Percentiles rank a stretch among this genome's conserved stretches.
Conservation (phyloP, 2,888 invertebrate species). For the Pherbina coryleti region DNA sequence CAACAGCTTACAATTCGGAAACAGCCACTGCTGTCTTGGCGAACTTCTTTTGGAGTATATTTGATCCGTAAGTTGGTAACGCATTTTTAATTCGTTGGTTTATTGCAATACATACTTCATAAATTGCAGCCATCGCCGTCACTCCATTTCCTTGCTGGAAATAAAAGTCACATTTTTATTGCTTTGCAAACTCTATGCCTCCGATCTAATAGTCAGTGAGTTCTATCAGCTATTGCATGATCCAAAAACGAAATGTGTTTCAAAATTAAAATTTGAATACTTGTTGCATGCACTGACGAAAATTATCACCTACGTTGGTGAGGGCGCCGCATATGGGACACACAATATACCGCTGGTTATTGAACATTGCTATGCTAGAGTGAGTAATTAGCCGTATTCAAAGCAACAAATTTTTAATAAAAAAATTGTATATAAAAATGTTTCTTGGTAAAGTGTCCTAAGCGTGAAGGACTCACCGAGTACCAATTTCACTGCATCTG, state of each 20-base stretch:
- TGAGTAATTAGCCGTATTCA: slow-evolving; percentile 41
- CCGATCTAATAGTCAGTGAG: slow-evolving; percentile 61
- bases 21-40: slow-evolving; percentile 59
- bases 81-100: too few species aligned
- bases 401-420: neutral
- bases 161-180: slow-evolving; percentile 66
- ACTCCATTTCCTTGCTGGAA: slow-evolving; percentile 65
- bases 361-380: slow-evolving; percentile 63
- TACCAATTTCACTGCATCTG: slow-evolving; percentile 66
- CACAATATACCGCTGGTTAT: slow-evolving; percentile 60
- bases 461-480: slow-evolving; percentile 61
- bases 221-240: slow-evolving; percentile 62
- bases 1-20: slow-evolving; percentile 57
- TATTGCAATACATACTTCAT: too few species aligned
- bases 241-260: slow-evolving; percentile 59
- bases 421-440: neutral
- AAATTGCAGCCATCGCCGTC: slow-evolving; percentile 59
- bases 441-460: slow-evolving; percentile 55
- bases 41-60: slow-evolving; percentile 68
- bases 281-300: slow-evolving; percentile 63
- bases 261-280: slow-evolving; percentile 64
- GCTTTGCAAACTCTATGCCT: slow-evolving; percentile 62
- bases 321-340: slow-evolving; percentile 61
- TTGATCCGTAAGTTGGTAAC: slow-evolving; percentile 63
- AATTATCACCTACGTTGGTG: slow-evolving; percentile 65